phyloP scores from a whole-genome alignment of 2,888 invertebrate genomes.

The Chrysina gloriosa region DNA sequence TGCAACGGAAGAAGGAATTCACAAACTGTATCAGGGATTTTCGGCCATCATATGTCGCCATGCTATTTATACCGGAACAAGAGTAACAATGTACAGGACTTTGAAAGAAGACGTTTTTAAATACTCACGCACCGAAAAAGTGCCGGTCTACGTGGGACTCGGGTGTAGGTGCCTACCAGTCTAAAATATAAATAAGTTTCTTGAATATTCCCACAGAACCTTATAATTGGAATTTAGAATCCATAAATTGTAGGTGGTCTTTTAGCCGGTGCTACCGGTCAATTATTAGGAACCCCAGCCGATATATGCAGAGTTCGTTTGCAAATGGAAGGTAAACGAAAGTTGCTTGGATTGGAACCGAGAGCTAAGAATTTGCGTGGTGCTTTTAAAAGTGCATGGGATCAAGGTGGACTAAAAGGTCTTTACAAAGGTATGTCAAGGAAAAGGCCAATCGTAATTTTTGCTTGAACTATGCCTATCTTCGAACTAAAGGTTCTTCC shows the following conservation, averaged over 20 bases:
- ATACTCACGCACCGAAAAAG: not conserved
- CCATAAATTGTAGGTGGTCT: constrained; percentile 81
- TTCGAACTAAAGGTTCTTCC: no score
- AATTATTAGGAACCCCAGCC: constrained; percentile 90
- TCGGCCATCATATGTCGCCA: constrained; percentile 91
- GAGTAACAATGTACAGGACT: constrained; percentile 88
- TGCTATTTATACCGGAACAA: constrained; percentile 84
- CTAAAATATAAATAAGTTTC: not conserved
- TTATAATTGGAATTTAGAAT: no score
- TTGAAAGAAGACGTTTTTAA: constrained; percentile 76
- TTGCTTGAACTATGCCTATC: no score
- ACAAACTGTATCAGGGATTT: constrained; percentile 88
- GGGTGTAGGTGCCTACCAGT: not conserved
- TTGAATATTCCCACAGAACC: not conserved
- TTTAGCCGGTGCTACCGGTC: constrained; percentile 85
- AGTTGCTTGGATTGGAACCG: constrained; percentile 83
- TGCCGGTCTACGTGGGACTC: constrained; percentile 9
- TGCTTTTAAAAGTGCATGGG: constrained; percentile 80
- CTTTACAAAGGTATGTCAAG: constrained; percentile 83
- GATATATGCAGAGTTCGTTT: constrained; percentile 95
- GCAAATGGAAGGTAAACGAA: constrained; percentile 90
- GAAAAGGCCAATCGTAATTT: no score
- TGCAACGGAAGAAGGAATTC: constrained; percentile 84
- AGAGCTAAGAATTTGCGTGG: constrained; percentile 81
- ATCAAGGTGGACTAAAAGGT: constrained; percentile 81